These are phyloP conservation scores for Apodemus agrarius DNA, from an alignment of 2,797 vertebrate genomes.

Conservation along the genomic window DNA sequence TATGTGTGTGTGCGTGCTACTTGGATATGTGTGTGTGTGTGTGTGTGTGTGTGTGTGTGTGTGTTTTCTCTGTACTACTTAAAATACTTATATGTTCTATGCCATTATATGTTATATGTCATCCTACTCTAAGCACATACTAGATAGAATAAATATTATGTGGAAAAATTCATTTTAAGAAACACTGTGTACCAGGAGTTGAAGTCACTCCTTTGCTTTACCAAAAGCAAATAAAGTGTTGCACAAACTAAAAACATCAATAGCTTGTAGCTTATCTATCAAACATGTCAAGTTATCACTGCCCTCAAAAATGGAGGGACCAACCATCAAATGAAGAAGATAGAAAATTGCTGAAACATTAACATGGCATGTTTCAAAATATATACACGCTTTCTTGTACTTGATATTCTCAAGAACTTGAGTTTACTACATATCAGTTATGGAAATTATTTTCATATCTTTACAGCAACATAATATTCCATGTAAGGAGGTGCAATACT, in stretches of 20 bases:
- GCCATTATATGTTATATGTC: background rate
- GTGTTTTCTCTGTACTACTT: background rate
- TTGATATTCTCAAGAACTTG: background rate
- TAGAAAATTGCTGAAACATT: background rate
- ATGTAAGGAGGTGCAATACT: background rate
- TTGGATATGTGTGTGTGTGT: background rate
- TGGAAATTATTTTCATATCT: background rate
- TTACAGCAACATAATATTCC: background rate
- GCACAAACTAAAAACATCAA: background rate
- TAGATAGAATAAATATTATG: background rate
- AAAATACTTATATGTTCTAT: background rate
- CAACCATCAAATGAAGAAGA: background rate
- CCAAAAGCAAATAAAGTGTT: background rate
- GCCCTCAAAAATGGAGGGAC: background rate
- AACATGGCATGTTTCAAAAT: background rate
- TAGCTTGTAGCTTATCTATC: background rate
- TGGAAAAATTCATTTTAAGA: background rate
- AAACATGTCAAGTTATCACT: background rate
- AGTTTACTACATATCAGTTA: background rate
- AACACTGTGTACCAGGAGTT: background rate
- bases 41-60: background rate
- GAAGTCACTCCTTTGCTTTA: background rate
- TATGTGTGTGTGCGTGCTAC: background rate
- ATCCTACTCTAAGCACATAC: background rate
- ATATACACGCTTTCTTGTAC: background rate